Conservation (phyloP, 2,888 invertebrate genomes). For the Syritta pipiens region DNA sequence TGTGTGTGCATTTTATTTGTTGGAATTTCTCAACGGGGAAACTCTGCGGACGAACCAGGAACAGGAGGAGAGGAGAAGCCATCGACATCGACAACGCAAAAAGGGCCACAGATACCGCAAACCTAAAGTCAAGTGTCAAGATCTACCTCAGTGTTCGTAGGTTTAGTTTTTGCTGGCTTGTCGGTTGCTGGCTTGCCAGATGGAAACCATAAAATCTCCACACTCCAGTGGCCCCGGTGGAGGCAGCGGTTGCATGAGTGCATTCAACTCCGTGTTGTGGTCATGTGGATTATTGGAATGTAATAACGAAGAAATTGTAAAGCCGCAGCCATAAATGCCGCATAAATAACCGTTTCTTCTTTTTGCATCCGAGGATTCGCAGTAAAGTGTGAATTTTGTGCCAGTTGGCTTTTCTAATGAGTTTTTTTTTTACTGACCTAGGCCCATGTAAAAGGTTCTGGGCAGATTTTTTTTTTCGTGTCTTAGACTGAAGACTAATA, state of each 20-base stretch:
- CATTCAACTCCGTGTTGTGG: slow-evolving; percentile 52
- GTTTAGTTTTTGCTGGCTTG: slow-evolving; percentile 3
- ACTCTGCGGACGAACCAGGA: slow-evolving; percentile 3
- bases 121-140: slow-evolving; percentile 62
- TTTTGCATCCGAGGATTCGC: not conserved
- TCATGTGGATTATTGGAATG: slow-evolving; percentile 12
- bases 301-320: slow-evolving; percentile 12
- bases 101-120: slow-evolving; percentile 61
- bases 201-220: slow-evolving; percentile 25
- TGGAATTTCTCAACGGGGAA: slow-evolving; percentile 32
- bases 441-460: too few relatives aligned
- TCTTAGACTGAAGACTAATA: too few relatives aligned
- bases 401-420: too few relatives aligned
- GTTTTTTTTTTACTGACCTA: not conserved
- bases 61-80: not conserved
- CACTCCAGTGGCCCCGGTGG: not conserved
- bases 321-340: slow-evolving; percentile 29
- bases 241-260: slow-evolving; percentile 28
- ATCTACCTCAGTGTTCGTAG: slow-evolving; percentile 43
- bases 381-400: too few relatives aligned
- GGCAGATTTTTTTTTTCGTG: too few relatives aligned
- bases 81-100: slow-evolving; percentile 6
- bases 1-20: not conserved
- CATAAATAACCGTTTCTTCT: slow-evolving; percentile 9
- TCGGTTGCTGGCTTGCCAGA: slow-evolving; percentile 5